Conservation (phyloP, 2,113 vertebrate genomes). For the Hoplias malabaricus region DNA sequence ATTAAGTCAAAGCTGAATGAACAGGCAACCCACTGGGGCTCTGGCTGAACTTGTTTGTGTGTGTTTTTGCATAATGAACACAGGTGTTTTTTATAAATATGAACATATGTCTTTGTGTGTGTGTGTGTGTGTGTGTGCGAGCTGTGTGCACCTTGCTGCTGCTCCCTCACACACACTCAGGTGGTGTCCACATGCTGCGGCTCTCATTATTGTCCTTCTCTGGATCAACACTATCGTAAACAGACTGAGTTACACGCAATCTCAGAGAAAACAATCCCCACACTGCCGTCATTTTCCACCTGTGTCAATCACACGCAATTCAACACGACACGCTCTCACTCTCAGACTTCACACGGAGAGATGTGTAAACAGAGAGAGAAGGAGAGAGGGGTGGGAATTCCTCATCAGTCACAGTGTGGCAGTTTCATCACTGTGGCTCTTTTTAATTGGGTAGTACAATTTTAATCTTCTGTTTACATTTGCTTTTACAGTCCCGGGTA, state of each 20-base stretch:
- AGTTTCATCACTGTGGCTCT: background rate
- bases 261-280: background rate
- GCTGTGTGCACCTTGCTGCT: background rate
- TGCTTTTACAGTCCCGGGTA: no score
- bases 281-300: background rate
- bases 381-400: background rate
- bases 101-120: background rate
- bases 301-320: background rate
- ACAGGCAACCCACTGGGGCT: background rate
- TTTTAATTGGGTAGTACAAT: no score
- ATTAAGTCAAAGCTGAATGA: background rate
- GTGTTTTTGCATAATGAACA: background rate
- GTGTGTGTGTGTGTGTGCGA: constrained; percentile 1
- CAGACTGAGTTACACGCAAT: constrained; percentile 24
- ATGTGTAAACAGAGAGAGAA: background rate
- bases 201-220: constrained; percentile 8
- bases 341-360: background rate
- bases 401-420: background rate
- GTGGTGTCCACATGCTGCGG: constrained; percentile 28
- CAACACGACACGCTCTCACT: background rate
- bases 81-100: background rate
- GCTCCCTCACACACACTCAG: constrained; percentile 5
- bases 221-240: constrained; percentile 30
- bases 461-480: no score
- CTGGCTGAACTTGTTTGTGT: background rate